Percentiles rank a stretch among this genome's conserved stretches.
These are phyloP conservation scores for Colostygia pectinataria DNA, from an alignment of 2,888 invertebrate species.

Conservation along the genomic window DNA sequence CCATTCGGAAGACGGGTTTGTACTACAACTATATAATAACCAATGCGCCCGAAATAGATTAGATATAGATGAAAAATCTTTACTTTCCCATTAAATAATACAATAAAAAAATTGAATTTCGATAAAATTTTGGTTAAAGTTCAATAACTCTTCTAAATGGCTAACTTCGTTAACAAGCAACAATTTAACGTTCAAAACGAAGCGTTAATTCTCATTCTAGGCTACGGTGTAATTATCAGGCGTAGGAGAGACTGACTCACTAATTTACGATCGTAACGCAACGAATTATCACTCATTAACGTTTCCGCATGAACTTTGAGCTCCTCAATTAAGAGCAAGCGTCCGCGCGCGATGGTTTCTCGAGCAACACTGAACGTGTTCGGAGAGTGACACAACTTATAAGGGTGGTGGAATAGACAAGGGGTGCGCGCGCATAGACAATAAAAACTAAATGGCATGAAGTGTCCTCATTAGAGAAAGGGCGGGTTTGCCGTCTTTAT, in stretches of 20 bases:
- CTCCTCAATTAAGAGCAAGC: constrained; percentile 22
- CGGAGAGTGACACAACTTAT: constrained; percentile 61
- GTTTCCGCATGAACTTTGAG: constrained; percentile 41
- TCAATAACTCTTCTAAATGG: constrained; percentile 39
- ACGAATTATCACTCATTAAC: constrained; percentile 66
- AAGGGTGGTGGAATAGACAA: constrained; percentile 46
- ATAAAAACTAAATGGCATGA: constrained; percentile 76
- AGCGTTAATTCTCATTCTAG: constrained; percentile 69
- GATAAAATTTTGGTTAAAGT: constrained; percentile 9
- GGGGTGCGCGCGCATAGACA: constrained; percentile 77
- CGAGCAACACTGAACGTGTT: constrained; percentile 59
- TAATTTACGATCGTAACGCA: constrained; percentile 54
- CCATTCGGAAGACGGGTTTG: no score
- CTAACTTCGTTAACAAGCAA: constrained; percentile 45
- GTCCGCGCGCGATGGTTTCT: constrained; percentile 48
- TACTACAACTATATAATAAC: no score
- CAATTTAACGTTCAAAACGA: constrained; percentile 47
- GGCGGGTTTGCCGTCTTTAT: constrained; percentile 73
- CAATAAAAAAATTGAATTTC: no score
- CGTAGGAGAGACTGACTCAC: constrained; percentile 69
- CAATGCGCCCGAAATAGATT: no score
- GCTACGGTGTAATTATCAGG: constrained; percentile 67
- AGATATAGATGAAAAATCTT: no score
- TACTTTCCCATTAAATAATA: no score
- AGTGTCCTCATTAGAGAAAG: constrained; percentile 78